A percentile compares a stretch with the other conserved stretches of the same genome.
Evolutionary conservation across 2,797 vertebrate genomes (phyloP).

Genomic region (Myotis pilosus): DNA sequence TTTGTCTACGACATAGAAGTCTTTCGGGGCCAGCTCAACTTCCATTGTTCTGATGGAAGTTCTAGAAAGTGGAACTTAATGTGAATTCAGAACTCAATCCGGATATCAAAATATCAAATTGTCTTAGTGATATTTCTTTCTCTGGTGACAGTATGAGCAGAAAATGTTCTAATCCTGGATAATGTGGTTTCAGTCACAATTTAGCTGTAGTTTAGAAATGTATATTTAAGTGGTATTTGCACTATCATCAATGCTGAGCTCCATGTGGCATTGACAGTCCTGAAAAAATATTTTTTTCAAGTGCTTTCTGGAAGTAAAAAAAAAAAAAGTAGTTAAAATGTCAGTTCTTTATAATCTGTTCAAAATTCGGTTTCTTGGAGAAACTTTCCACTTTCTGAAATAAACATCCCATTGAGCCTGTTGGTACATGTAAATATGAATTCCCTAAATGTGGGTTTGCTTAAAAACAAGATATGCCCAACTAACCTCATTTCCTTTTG

Average conservation of each 20-base stretch:
- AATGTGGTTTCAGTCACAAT: neutral
- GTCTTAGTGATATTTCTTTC: neutral
- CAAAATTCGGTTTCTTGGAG: slow-evolving; percentile 38
- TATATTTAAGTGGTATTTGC: neutral
- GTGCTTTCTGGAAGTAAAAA: neutral
- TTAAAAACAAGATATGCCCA: slow-evolving; percentile 71
- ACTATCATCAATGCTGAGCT: neutral
- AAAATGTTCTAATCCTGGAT: neutral
- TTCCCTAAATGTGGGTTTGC: slow-evolving; percentile 60
- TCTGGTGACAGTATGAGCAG: neutral
- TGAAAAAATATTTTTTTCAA: neutral
- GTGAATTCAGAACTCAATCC: neutral
- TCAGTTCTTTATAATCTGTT: neutral
- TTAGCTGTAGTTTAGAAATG: neutral
- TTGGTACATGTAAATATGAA: slow-evolving; percentile 24
- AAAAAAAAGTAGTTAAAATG: neutral
- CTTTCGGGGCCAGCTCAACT: neutral
- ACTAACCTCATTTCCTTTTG: slow-evolving; percentile 69
- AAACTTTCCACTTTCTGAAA: slow-evolving; percentile 45
- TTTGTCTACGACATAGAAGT: neutral
- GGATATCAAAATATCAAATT: neutral
- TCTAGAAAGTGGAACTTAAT: neutral
- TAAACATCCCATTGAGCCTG: slow-evolving; percentile 21
- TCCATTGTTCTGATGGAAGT: neutral
- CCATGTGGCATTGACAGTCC: neutral